phyloP scores from a whole-genome alignment of 2,113 vertebrate species.

The Lota lota region DNA sequence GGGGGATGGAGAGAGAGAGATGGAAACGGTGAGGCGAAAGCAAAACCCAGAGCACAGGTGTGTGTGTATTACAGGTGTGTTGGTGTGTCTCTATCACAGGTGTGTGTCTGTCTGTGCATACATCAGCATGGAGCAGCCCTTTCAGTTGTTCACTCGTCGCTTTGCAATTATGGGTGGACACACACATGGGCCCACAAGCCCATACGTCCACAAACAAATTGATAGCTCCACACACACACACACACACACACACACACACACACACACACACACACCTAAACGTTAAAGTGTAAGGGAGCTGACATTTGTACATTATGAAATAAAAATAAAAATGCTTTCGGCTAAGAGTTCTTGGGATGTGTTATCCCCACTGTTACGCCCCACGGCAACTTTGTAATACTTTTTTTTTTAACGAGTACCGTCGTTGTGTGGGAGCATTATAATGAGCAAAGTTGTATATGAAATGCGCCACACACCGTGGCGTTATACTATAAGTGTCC shows the following conservation, averaged over 20 bases:
- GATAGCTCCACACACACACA: background rate
- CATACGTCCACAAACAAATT: background rate
- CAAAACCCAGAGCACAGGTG: constrained; percentile 23
- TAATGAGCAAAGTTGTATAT: too few species aligned
- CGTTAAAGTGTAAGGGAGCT: too few species aligned
- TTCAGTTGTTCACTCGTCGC: constrained; percentile 52
- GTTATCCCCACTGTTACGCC: too few species aligned
- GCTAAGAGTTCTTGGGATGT: too few species aligned
- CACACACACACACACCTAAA: constrained; percentile 24
- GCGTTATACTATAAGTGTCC: too few species aligned
- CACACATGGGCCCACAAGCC: background rate
- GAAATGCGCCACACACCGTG: too few species aligned
- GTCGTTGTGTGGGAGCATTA: too few species aligned
- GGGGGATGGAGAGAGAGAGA: background rate
- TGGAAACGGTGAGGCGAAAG: background rate
- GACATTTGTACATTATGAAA: too few species aligned
- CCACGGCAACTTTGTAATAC: too few species aligned
- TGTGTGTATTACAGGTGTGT: constrained; percentile 5
- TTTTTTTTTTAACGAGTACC: too few species aligned
- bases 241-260: constrained; percentile 20
- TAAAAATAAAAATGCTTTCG: too few species aligned
- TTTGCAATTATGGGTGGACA: constrained; percentile 51
- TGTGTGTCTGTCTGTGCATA: constrained; percentile 31
- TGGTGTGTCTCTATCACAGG: constrained; percentile 12
- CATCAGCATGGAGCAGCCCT: constrained; percentile 31